phyloP scores from a whole-genome alignment of 2,113 vertebrate species.

The Sphyrna mokarran region DNA sequence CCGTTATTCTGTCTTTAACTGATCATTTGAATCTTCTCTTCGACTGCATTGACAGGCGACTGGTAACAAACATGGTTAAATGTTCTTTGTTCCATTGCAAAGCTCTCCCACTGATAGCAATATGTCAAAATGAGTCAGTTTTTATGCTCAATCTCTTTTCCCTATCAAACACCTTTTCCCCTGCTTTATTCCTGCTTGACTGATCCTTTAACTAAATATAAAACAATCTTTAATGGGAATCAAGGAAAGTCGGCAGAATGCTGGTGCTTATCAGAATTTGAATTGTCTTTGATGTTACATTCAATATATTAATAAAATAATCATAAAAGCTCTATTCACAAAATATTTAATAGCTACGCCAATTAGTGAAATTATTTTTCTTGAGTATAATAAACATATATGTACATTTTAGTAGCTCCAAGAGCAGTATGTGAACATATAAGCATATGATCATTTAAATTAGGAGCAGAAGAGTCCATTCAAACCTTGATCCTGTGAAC shows the following conservation, averaged over 20 bases:
- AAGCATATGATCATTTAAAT: no score
- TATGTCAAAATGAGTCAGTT: conserved; percentile 53
- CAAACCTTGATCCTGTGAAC: no score
- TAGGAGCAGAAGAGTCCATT: no score
- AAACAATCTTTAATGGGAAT: background rate
- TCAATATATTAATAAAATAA: background rate
- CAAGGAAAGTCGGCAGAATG: background rate
- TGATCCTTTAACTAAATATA: background rate
- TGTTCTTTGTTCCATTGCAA: conserved; percentile 42
- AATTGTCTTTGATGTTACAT: background rate
- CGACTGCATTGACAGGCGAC: conserved; percentile 52
- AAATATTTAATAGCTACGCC: background rate
- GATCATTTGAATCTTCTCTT: background rate
- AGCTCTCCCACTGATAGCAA: conserved; percentile 48
- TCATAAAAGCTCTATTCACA: background rate
- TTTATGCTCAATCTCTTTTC: conserved; percentile 55
- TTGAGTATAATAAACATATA: background rate
- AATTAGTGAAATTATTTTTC: background rate
- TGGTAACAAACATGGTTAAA: conserved; percentile 52
- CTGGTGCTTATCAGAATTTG: background rate
- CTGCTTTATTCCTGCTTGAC: background rate
- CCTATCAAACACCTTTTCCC: background rate
- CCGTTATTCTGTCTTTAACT: background rate
- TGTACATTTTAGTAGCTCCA: background rate
- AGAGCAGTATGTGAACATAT: background rate